These are phyloP conservation scores for Dendrolimus pini DNA, from an alignment of 2,888 invertebrate species.

Conservation along the genomic window DNA sequence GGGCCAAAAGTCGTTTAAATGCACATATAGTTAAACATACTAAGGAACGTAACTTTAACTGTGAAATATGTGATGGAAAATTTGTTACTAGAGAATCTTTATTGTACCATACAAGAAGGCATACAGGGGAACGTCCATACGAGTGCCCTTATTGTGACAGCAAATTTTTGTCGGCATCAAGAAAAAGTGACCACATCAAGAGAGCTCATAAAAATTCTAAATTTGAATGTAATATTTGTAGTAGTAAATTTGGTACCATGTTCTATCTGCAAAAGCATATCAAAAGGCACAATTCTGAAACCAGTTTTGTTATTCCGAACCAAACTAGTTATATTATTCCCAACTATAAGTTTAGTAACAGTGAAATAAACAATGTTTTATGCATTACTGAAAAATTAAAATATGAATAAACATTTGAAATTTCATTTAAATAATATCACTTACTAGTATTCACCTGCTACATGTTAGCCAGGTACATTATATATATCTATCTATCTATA, in stretches of 20 bases:
- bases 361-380: too few relatives aligned
- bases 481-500: too few relatives aligned
- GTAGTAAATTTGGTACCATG: constrained; percentile 38
- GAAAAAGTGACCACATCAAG: constrained; percentile 48
- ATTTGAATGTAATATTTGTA: constrained; percentile 43
- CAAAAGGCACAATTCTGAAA: constrained; percentile 19
- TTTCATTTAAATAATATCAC: too few relatives aligned
- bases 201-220: constrained; percentile 36
- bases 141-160: constrained; percentile 45
- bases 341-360: too few relatives aligned
- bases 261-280: constrained; percentile 40
- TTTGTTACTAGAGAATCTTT: constrained; percentile 58
- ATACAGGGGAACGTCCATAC: constrained; percentile 60
- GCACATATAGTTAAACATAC: constrained; percentile 61
- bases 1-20: constrained; percentile 52
- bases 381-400: too few relatives aligned
- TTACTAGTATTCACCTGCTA: too few relatives aligned
- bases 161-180: constrained; percentile 48
- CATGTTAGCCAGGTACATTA: too few relatives aligned
- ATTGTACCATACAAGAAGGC: constrained; percentile 55
- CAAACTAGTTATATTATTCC: too few relatives aligned
- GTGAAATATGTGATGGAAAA: constrained; percentile 42
- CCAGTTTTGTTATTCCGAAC: not conserved
- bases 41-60: constrained; percentile 49
- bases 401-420: too few relatives aligned